These are phyloP conservation scores for Rattus rattus DNA, from an alignment of 2,113 vertebrate genomes.

Conservation along the genomic window DNA sequence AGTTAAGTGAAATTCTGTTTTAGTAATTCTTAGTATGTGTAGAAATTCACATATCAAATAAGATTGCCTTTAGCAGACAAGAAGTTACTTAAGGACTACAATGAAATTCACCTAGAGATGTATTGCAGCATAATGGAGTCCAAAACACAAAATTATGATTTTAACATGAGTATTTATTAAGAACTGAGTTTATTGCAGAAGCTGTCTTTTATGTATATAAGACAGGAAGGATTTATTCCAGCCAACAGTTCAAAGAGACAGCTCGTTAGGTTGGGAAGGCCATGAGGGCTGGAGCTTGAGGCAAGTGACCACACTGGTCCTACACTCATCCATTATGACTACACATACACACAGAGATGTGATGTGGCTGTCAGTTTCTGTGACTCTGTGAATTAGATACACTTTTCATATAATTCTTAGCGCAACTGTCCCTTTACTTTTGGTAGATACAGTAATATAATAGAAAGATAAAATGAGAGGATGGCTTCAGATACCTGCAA, in stretches of 20 bases:
- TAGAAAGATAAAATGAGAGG: not conserved
- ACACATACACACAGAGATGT: not conserved
- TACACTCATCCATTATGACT: not conserved
- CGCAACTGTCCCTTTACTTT: not conserved
- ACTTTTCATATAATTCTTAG: not conserved
- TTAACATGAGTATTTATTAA: not conserved
- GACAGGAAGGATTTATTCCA: not conserved
- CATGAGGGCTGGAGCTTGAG: not conserved
- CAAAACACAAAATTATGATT: not conserved
- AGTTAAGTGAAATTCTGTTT: not conserved
- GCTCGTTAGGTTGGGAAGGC: rapidly evolving
- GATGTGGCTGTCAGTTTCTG: not conserved
- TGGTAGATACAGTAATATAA: not conserved
- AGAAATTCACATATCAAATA: not conserved
- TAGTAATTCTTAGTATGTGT: not conserved
- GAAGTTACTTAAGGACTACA: not conserved
- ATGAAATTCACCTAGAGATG: not conserved
- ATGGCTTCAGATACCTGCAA: not conserved
- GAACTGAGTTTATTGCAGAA: not conserved
- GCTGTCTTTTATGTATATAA: not conserved
- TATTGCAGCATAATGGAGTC: not conserved
- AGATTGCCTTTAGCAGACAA: not conserved
- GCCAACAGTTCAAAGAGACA: no score
- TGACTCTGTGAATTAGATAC: not conserved
- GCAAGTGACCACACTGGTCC: not conserved